Base-by-base conservation (phyloP, 2,888 invertebrate genomes). In the Caenorhabditis sinica region DNA sequence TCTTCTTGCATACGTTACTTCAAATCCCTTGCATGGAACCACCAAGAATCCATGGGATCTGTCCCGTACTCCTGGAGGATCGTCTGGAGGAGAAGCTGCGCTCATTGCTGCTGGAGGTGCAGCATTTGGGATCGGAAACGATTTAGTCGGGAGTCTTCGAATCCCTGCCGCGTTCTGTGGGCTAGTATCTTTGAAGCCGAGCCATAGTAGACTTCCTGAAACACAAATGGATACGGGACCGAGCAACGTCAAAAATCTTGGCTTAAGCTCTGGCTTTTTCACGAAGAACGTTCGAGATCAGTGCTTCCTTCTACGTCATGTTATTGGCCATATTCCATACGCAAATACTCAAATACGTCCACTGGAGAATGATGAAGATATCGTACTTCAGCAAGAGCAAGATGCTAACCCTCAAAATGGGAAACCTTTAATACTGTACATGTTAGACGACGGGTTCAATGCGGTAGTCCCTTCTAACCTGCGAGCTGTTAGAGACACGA, bases 151-250 rank as follows among this genome's bases (percentile, higher is more conserved):
- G 36, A 93, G 93, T 88, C 90, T 94, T 13, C 90, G 94, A 1
- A 93, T 94, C 65, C 94, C 94, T 0, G 93, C 93, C 36, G 90
- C 93, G 73, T 92, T 93, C 86, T 93, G 93, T 90, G 94, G 94
- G 0, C 87, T 93, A 9, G 92, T 90, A 72, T 91, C 93, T 0
- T 81, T 94, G 6, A 94, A 94, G 87, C 93, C 93, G 5, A 93
- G 93, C 1, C 86, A 89, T 63, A 83, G 72, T 25, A 87, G 92
- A 28, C 71, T 91, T 4, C 69, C 69, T 0, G 88, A 88, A 17
- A 60, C 58, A 6, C 5, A 20, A n/a, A 49, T 49, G 49, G 5
- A 49, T 49, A 5, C 49, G 4, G 49, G 49, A 49, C 49, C 20
- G n/a, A 1, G 6, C 6, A 4, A 5, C 3, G 13, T 9, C 15